phyloP scores from a whole-genome alignment of 64 coral and sea anemone genomes.

The Actinia equina region DNA sequence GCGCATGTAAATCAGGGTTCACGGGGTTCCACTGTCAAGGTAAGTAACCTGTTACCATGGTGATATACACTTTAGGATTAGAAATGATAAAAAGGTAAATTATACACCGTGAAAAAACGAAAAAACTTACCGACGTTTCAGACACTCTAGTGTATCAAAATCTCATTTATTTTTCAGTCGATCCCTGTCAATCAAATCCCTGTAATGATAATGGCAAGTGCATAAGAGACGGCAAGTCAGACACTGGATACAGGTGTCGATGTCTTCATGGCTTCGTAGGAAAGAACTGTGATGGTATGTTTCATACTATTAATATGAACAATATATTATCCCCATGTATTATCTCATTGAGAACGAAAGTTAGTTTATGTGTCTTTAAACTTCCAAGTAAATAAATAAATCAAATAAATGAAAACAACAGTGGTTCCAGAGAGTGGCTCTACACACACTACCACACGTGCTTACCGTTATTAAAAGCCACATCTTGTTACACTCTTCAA shows the following conservation, averaged over 20 bases:
- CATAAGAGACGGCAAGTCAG: conserved; percentile 32
- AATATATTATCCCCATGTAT: too few species aligned
- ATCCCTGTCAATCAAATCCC: conserved; percentile 60
- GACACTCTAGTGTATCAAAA: not conserved
- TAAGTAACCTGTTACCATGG: conserved; percentile 4
- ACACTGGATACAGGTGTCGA: conserved; percentile 36
- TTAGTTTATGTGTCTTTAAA: too few species aligned
- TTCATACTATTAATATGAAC: not conserved
- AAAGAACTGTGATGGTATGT: conserved; percentile 59
- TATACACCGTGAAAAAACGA: too few species aligned
- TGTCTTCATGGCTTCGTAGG: conserved; percentile 66
- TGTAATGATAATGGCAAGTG: conserved; percentile 69
- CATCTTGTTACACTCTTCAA: too few species aligned
- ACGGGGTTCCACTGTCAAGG: conserved; percentile 87
- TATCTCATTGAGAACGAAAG: too few species aligned
- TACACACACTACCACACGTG: too few species aligned
- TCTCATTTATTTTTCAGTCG: conserved; percentile 26
- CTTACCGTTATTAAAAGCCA: too few species aligned
- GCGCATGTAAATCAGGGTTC: conserved; percentile 59
- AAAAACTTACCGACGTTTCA: too few species aligned
- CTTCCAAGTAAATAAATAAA: too few species aligned
- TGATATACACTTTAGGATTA: not conserved
- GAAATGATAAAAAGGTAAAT: too few species aligned
- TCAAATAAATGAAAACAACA: too few species aligned
- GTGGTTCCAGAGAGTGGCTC: too few species aligned